Evolutionary conservation across 2,888 invertebrate species (phyloP).

Genomic region (Diplazon laetatorius): DNA sequence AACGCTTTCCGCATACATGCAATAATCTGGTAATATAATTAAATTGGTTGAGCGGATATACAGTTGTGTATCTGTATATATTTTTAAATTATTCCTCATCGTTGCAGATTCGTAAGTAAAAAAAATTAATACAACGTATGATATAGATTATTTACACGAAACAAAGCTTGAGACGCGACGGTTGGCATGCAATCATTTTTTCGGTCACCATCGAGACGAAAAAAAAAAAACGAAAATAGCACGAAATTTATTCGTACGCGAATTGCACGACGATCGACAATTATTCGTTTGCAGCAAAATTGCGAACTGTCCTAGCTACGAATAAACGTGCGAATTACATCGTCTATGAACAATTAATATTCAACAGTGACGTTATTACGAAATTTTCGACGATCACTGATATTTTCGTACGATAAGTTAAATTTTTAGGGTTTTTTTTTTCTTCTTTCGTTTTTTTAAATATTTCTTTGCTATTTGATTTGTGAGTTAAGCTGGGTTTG

Average conservation of each 20-base stretch:
- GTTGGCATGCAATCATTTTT: neutral
- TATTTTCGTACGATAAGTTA: conserved; percentile 49
- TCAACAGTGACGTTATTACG: conserved; percentile 35
- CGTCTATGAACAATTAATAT: conserved; percentile 31
- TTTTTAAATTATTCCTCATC: neutral
- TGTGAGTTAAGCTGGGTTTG: conserved; percentile 22
- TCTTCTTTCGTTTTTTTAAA: no score
- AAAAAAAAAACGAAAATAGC: conserved; percentile 12
- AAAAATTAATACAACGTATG: conserved; percentile 49
- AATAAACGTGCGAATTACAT: conserved; percentile 24
- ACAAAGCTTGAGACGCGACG: conserved; percentile 31
- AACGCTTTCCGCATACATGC: neutral
- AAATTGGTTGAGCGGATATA: neutral
- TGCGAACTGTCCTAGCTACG: neutral
- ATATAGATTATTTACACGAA: conserved; percentile 58
- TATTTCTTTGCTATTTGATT: conserved; percentile 33
- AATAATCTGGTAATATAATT: conserved; percentile 11
- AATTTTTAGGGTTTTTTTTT: conserved; percentile 35
- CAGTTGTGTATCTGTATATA: no score
- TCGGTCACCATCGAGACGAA: conserved; percentile 1
- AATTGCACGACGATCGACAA: conserved; percentile 6
- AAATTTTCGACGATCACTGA: conserved; percentile 25
- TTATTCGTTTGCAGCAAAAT: conserved; percentile 1
- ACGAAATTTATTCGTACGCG: neutral
- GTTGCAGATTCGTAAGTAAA: conserved; percentile 45